A percentile compares a stretch with the other conserved stretches of the same genome.
These are phyloP conservation scores for Temnopleurus reevesii DNA, from an alignment of 53 echinoderm and acorn worm genomes.

Conservation along the genomic window DNA sequence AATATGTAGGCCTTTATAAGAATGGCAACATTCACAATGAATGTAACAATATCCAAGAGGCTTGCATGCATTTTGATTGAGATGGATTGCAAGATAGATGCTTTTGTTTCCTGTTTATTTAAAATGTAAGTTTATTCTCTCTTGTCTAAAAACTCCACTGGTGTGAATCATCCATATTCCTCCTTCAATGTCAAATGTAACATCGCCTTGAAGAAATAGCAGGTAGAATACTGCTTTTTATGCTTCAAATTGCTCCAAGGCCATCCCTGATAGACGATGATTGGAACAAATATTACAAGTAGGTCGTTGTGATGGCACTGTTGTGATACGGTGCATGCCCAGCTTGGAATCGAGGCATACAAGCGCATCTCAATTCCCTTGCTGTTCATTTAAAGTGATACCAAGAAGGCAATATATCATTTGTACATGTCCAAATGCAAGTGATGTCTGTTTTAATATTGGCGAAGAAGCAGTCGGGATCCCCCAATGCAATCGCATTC, in stretches of 20 bases:
- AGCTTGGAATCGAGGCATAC: neutral
- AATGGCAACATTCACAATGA: no score
- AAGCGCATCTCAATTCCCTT: neutral
- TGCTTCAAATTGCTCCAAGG: slow-evolving; percentile 16
- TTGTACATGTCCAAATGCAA: no score
- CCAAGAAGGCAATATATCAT: neutral
- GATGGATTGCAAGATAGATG: no score
- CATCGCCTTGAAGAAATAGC: neutral
- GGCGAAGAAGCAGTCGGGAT: no score
- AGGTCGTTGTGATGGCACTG: neutral
- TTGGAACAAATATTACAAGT: slow-evolving; percentile 35
- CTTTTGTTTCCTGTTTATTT: no score
- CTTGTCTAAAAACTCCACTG: no score
- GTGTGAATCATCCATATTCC: neutral
- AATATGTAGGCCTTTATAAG: no score
- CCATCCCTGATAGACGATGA: slow-evolving; percentile 11
- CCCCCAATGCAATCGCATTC: no score
- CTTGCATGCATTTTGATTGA: no score
- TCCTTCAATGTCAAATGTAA: neutral
- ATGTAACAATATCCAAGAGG: no score
- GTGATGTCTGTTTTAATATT: neutral
- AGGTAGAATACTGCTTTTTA: slow-evolving; percentile 9
- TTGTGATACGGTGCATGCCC: no score
- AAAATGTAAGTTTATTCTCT: no score
- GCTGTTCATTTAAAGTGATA: neutral